Base-by-base conservation (phyloP, 2,888 invertebrate species). In the Cantharis rufa region DNA sequence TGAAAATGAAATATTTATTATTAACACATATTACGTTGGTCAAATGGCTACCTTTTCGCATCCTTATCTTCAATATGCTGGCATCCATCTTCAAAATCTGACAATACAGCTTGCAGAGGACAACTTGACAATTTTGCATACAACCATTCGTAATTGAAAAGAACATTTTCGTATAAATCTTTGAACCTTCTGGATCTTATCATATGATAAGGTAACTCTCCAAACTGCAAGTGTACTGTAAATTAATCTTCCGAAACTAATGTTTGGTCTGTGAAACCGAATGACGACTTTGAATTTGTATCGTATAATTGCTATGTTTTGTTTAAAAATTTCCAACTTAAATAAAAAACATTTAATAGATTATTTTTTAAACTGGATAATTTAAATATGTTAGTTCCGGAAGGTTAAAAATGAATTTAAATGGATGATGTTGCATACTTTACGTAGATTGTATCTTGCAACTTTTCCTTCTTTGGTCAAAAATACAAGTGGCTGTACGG, bases 121-220 rank as follows among this genome's bases (percentile, higher is more conserved):
- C 98, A 98, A 84, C 97, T 96, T 81, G 95, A 95, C 0, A 98
- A 90, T 86, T 99, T 99, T 0, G 98, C 98, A 86, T 98, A 98
- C 0, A 99, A 90, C 97, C 98, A 99, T 84, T 97, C 95, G 87
- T 98, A 99, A 88, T 98, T 98, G 89, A 99, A 99, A 0, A 99
- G 90, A 0, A 98, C 98, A 85, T 97, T 93, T 63, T 94, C 93
- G 85, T 96, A 97, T 15, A 99, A 89, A 87, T 98, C 98, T 72
- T 94, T 94, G 86, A 96, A 96, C 48, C 98, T 92, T 79, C 96
- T 93, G 0, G 98, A 95, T 7, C 98, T 91, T 0, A 98, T 94
- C 84, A 99, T 89, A 86, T 99, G 99, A 86, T 94, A 99, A 0
- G 99, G 99, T 24, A 99, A 89, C 87, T 99, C 99, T 1, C 97